Conservation (phyloP, 2,797 vertebrate species). For the Lepus townsendii region DNA sequence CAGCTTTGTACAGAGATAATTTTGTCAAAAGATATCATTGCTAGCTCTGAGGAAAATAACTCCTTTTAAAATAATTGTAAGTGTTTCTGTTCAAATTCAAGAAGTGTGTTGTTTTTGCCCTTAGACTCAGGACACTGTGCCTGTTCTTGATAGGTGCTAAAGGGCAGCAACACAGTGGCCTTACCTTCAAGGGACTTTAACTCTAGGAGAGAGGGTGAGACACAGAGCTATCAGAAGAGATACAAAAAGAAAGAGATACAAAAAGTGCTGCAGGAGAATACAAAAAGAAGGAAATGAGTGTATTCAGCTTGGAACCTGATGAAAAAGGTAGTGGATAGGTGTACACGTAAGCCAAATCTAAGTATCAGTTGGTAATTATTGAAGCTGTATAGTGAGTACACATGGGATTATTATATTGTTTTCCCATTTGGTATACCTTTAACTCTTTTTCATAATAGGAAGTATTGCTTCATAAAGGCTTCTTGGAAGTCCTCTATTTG, state of each 20-base stretch:
- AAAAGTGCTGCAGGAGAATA: neutral
- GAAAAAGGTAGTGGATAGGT: neutral
- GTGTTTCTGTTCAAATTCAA: slow-evolving; percentile 36
- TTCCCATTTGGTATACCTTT: neutral
- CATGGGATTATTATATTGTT: neutral
- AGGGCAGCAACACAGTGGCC: neutral
- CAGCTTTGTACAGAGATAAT: slow-evolving; percentile 62
- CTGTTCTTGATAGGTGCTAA: neutral
- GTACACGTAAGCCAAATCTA: neutral
- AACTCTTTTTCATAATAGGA: slow-evolving; percentile 43
- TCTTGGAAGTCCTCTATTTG: neutral
- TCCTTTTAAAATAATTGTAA: slow-evolving; percentile 40
- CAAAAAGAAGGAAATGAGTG: neutral
- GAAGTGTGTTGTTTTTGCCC: slow-evolving; percentile 9
- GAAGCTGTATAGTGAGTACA: neutral
- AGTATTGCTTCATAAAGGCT: neutral
- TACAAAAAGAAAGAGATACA: neutral
- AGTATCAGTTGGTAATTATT: neutral
- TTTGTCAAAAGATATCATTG: slow-evolving; percentile 57
- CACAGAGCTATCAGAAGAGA: neutral
- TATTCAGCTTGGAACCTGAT: neutral
- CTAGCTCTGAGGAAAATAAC: slow-evolving; percentile 55
- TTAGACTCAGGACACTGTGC: neutral
- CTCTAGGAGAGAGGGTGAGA: slow-evolving; percentile 27
- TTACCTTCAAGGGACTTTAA: slow-evolving; percentile 65